A percentile compares a stretch with the other conserved stretches of the same genome.
phyloP scores from a whole-genome alignment of 2,113 vertebrate genomes.

The Antechinus flavipes region DNA sequence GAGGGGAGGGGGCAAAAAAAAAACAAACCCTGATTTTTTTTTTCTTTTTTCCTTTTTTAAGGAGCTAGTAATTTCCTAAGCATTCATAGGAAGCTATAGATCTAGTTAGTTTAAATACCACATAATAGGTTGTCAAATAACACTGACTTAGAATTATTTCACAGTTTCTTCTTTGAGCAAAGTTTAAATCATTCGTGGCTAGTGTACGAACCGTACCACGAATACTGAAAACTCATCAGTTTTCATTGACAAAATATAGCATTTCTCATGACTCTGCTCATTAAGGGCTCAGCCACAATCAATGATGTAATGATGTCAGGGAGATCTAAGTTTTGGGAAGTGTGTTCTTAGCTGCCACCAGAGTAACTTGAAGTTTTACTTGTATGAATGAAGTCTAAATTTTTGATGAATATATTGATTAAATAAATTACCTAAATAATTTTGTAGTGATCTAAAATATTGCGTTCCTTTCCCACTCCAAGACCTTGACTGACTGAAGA shows the following conservation, averaged over 20 bases:
- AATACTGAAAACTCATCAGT: not conserved
- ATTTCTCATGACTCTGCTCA: not conserved
- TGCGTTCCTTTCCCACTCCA: not conserved
- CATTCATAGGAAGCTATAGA: not conserved
- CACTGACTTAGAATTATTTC: constrained; percentile 6
- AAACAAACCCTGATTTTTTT: too few relatives aligned
- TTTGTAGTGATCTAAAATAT: constrained; percentile 9
- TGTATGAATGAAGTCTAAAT: not conserved
- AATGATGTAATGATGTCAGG: not conserved
- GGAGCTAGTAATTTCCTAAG: not conserved
- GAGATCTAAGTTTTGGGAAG: not conserved
- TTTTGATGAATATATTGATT: too few relatives aligned
- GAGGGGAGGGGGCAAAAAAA: too few relatives aligned
- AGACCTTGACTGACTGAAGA: constrained; percentile 13
- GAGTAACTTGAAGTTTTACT: not conserved
- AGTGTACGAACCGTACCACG: not conserved
- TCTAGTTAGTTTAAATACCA: not conserved
- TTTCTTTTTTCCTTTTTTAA: not conserved
- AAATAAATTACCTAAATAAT: too few relatives aligned
- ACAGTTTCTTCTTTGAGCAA: not conserved
- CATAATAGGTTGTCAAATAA: constrained; percentile 3
- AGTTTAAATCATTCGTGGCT: not conserved
- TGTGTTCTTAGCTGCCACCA: not conserved
- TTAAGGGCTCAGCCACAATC: not conserved
- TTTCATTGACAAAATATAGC: not conserved